A percentile compares a stretch with the other conserved stretches of the same genome.
Conservation (phyloP, 1,140 invertebrate genomes). For the Anastrepha obliqua region DNA sequence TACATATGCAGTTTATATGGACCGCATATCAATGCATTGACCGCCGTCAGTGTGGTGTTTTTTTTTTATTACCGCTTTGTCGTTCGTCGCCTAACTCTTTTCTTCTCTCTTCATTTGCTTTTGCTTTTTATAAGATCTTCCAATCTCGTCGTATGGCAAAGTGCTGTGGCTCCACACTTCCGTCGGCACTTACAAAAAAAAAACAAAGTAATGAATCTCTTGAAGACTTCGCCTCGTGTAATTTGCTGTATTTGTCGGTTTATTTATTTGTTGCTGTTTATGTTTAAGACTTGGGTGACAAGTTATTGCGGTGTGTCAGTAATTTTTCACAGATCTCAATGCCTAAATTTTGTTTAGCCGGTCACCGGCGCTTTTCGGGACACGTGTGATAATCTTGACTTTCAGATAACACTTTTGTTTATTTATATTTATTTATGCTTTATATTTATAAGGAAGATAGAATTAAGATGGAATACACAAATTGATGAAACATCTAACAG, state of each 20-base stretch:
- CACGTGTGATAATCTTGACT: neutral
- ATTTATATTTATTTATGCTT: too few species aligned
- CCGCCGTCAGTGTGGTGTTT: neutral
- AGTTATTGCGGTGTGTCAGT: neutral
- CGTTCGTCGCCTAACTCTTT: slow-evolving; percentile 11
- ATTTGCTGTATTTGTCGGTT: neutral
- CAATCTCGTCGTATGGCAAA: neutral
- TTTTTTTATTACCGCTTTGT: slow-evolving; percentile 33
- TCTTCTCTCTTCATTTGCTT: neutral
- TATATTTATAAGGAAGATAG: too few species aligned
- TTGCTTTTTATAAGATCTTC: slow-evolving; percentile 22
- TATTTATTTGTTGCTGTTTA: slow-evolving; percentile 31
- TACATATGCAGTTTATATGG: neutral
- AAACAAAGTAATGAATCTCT: neutral
- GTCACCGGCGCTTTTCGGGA: too few species aligned
- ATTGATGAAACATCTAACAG: too few species aligned
- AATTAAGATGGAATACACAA: too few species aligned
- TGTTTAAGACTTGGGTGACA: neutral
- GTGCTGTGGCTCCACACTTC: slow-evolving; percentile 10
- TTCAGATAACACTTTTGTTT: neutral
- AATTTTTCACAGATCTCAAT: neutral
- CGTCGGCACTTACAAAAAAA: neutral
- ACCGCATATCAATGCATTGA: neutral
- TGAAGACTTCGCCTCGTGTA: neutral
- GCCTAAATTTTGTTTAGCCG: neutral